phyloP scores from a whole-genome alignment of 2,888 invertebrate genomes.

The Acholoe squamosa region DNA sequence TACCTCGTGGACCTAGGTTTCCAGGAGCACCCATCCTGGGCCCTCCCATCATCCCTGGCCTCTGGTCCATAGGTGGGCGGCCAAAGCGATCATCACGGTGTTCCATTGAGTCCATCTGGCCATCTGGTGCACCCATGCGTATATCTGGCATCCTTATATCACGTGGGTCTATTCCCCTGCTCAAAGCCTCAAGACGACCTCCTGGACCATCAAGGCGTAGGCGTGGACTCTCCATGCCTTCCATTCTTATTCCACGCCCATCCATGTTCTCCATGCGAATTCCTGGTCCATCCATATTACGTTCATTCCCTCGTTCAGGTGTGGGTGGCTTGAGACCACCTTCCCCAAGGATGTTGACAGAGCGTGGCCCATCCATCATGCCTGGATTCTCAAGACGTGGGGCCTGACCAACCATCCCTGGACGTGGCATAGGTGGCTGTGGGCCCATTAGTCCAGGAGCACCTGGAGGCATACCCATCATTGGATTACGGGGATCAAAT shows the following conservation, averaged over 20 bases:
- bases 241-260: not conserved
- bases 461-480: constrained; percentile 32
- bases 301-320: not conserved
- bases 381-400: constrained; percentile 4
- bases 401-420: not conserved
- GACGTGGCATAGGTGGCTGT: not conserved
- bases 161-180: not conserved
- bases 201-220: constrained; percentile 22
- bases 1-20: constrained; percentile 14
- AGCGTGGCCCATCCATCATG: not conserved
- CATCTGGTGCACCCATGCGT: constrained; percentile 42
- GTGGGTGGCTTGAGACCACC: not conserved
- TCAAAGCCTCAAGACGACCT: constrained; percentile 28
- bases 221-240: not conserved
- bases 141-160: not conserved
- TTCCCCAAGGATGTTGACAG: not conserved
- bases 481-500: not conserved
- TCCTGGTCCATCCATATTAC: not conserved
- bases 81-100: constrained; percentile 35
- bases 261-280: constrained; percentile 10
- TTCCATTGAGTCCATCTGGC: not conserved
- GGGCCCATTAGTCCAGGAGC: constrained; percentile 22
- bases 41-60: constrained; percentile 22
- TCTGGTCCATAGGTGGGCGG: constrained; percentile 20
- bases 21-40: constrained; percentile 25